Percentiles rank a stretch among this genome's conserved stretches.
Evolutionary conservation across 1,140 invertebrate genomes (phyloP).

Genomic region (Macrocentrus cingulum): DNA sequence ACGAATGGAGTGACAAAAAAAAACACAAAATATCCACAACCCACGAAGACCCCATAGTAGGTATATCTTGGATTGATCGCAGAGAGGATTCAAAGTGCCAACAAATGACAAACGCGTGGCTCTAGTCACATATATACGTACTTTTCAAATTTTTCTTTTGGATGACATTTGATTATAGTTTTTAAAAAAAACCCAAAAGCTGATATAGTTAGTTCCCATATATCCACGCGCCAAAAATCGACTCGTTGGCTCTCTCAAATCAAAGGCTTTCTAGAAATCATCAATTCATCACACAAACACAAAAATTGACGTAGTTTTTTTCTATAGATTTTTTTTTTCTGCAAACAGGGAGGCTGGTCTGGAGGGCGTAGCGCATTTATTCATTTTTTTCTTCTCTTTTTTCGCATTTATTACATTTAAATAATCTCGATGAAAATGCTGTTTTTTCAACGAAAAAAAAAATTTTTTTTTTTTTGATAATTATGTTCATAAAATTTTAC

Average conservation of each 20-base stretch:
- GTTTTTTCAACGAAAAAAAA: no score
- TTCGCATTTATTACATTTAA: not conserved
- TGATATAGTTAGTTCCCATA: not conserved
- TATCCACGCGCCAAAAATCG: not conserved
- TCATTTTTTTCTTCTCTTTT: conserved; percentile 11
- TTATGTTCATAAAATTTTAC: no score
- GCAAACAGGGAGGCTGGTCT: conserved; percentile 31
- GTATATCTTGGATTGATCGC: conserved; percentile 19
- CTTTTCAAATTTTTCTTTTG: conserved; percentile 6
- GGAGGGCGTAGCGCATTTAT: conserved; percentile 36
- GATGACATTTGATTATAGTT: not conserved
- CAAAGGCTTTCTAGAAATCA: conserved; percentile 4
- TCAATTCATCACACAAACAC: no score
- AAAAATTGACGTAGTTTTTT: conserved; percentile 9
- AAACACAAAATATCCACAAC: conserved; percentile 13
- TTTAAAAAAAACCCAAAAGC: not conserved
- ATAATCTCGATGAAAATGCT: no score
- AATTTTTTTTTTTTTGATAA: no score
- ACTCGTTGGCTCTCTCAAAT: conserved; percentile 6
- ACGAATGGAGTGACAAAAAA: conserved; percentile 4
- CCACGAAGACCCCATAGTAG: conserved; percentile 17
- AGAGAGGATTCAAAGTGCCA: conserved; percentile 11
- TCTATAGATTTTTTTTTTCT: not conserved
- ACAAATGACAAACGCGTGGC: conserved; percentile 10
- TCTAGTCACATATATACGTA: conserved; percentile 1